Conservation (phyloP, 2,113 vertebrate species). For the Sylvilagus bachmani region DNA sequence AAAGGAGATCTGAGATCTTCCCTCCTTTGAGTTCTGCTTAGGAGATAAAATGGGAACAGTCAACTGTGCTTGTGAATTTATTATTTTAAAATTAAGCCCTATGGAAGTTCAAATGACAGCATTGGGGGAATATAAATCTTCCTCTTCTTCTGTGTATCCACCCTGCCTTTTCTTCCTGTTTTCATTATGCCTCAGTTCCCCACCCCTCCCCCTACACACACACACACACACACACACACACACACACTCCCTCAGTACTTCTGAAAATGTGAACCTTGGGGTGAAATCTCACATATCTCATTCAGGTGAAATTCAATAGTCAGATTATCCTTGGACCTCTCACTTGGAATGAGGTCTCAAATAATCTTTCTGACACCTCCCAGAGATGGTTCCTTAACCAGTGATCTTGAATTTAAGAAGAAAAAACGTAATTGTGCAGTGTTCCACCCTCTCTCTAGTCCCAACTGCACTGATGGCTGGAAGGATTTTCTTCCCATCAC, state of each 20-base stretch:
- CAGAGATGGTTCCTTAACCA: slow-evolving; percentile 23
- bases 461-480: not conserved
- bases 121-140: slow-evolving; percentile 31
- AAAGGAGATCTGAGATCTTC: slow-evolving; percentile 51
- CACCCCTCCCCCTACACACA: not conserved
- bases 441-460: not conserved
- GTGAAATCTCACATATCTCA: slow-evolving; percentile 53
- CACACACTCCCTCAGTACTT: slow-evolving; percentile 2
- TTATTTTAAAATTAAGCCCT: slow-evolving; percentile 68
- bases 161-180: not conserved
- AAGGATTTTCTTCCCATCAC: slow-evolving; percentile 9
- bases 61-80: slow-evolving; percentile 50
- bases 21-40: slow-evolving; percentile 59
- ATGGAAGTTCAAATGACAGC: slow-evolving; percentile 57
- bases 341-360: not conserved
- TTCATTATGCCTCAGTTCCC: not conserved
- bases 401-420: slow-evolving; percentile 38
- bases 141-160: not conserved
- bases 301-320: slow-evolving; percentile 19
- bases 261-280: not conserved
- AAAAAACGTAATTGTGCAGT: slow-evolving; percentile 44
- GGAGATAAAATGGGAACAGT: slow-evolving; percentile 27
- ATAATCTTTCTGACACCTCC: slow-evolving; percentile 32
- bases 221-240: not conserved
- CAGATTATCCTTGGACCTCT: not conserved